phyloP scores from a whole-genome alignment of 2,113 vertebrate species.

The Varanus komodoensis region DNA sequence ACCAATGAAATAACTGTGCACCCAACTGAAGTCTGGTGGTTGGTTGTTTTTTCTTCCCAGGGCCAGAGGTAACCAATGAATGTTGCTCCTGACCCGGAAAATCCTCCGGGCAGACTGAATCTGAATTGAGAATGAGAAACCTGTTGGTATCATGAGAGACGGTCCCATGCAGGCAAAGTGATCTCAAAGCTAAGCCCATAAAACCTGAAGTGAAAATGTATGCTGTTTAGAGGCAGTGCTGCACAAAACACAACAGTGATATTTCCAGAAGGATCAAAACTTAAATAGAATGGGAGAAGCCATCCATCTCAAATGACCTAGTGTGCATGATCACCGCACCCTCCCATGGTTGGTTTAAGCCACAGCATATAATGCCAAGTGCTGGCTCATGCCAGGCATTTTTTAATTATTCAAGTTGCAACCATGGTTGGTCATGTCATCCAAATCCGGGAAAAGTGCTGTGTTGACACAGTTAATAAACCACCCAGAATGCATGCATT shows the following conservation, averaged over 20 bases:
- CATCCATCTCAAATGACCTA: background rate
- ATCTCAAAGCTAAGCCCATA: background rate
- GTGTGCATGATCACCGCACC: no score
- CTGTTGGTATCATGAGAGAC: conserved; percentile 2
- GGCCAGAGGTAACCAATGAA: background rate
- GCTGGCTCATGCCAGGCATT: no score
- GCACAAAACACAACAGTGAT: background rate
- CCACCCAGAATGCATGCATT: no score
- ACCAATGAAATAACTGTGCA: background rate
- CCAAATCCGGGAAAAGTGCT: no score
- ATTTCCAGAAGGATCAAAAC: background rate
- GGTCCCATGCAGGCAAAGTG: background rate
- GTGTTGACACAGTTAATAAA: no score
- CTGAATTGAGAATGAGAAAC: conserved; percentile 23
- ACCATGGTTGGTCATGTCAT: no score
- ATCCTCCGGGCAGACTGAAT: conserved; percentile 28
- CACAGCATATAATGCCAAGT: no score
- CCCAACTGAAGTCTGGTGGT: conserved; percentile 3
- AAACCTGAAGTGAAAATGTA: background rate
- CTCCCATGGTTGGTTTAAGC: no score
- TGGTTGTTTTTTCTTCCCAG: conserved; percentile 1
- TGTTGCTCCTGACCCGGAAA: conserved; percentile 11
- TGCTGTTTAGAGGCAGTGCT: background rate
- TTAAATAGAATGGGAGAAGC: background rate
- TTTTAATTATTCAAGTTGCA: no score